Percentiles rank a stretch among this genome's conserved stretches.
phyloP scores from a whole-genome alignment of 2,797 vertebrate genomes.

The Dipus sagitta region DNA sequence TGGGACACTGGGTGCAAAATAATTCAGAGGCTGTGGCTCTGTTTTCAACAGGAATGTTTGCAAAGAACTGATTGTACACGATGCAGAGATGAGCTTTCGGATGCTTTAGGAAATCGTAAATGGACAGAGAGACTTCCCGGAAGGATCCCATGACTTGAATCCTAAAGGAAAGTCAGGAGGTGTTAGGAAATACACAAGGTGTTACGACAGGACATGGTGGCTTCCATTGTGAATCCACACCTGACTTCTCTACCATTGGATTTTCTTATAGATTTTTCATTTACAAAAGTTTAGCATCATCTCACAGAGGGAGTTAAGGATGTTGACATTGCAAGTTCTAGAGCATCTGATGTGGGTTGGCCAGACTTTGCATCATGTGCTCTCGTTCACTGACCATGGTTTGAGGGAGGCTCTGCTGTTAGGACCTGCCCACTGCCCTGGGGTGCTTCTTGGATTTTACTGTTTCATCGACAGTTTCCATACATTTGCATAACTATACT shows the following conservation, averaged over 20 bases:
- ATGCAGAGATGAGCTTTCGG: neutral
- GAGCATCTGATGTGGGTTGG: neutral
- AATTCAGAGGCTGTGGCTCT: constrained; percentile 9
- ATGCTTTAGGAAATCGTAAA: neutral
- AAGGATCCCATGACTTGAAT: neutral
- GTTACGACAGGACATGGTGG: no score
- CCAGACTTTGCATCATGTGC: neutral
- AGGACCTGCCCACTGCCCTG: neutral
- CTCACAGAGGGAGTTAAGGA: neutral
- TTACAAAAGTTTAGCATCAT: neutral
- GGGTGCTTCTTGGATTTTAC: neutral
- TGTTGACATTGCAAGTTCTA: neutral
- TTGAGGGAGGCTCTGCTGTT: neutral
- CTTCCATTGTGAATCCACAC: neutral
- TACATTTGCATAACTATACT: no score
- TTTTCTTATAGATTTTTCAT: neutral
- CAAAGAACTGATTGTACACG: constrained; percentile 4
- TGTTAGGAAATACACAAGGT: neutral
- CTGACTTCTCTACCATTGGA: neutral
- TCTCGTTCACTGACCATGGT: neutral
- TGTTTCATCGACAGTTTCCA: no score
- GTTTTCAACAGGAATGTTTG: constrained; percentile 44
- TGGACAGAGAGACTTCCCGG: neutral
- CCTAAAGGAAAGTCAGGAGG: neutral
- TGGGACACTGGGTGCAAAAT: neutral